Evolutionary conservation across 2,113 vertebrate species (phyloP).

Genomic region (Anguilla japonica): DNA sequence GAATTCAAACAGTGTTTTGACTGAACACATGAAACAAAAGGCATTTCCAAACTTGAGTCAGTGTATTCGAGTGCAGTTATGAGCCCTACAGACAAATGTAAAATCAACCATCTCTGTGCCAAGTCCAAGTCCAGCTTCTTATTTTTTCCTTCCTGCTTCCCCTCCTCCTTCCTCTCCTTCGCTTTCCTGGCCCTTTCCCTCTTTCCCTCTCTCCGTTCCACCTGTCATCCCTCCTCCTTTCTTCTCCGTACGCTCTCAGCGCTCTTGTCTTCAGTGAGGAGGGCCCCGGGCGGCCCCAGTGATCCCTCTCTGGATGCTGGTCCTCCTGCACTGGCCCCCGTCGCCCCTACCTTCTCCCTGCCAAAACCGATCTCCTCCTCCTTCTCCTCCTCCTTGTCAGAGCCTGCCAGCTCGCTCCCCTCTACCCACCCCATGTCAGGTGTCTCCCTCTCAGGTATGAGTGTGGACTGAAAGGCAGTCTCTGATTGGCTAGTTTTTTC

Average conservation of each 20-base stretch:
- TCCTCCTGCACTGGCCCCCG: conserved; percentile 40
- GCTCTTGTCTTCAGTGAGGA: conserved; percentile 45
- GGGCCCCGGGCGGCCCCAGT: conserved; percentile 55
- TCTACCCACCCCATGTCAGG: conserved; percentile 22
- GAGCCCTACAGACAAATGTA: neutral
- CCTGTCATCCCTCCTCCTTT: conserved; percentile 13
- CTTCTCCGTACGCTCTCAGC: conserved; percentile 27
- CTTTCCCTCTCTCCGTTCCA: neutral
- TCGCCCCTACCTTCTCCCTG: conserved; percentile 32
- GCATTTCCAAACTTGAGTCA: neutral
- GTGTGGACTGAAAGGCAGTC: neutral
- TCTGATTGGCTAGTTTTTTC: neutral
- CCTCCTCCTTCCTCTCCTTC: neutral
- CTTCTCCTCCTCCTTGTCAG: conserved; percentile 26
- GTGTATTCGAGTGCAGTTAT: neutral
- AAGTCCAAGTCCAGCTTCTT: neutral
- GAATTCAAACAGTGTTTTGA: neutral
- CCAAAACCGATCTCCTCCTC: conserved; percentile 31
- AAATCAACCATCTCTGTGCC: neutral
- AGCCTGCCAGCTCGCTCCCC: conserved; percentile 25
- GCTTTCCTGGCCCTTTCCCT: neutral
- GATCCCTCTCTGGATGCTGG: conserved; percentile 29
- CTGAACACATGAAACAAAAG: too few species aligned
- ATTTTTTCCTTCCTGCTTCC: neutral
- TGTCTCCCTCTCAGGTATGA: neutral